phyloP scores from a whole-genome alignment of 2,113 vertebrate species.

The Romanogobio albipinnatus region DNA sequence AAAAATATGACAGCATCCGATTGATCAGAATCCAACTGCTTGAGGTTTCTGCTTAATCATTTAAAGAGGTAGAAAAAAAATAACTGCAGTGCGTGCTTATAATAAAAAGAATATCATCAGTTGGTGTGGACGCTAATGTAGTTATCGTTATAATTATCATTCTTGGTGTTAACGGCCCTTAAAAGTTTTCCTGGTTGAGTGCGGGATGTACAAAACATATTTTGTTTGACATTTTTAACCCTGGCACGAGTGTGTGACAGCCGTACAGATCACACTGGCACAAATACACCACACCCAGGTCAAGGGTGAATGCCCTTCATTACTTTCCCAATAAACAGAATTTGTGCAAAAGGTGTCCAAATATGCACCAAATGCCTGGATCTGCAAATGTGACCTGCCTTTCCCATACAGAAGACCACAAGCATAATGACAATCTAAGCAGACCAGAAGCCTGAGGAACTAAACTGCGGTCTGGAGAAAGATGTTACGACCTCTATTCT shows the following conservation, averaged over 20 bases:
- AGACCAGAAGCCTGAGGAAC: conserved; percentile 60
- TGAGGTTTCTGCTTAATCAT: neutral
- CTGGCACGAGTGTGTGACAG: conserved; percentile 63
- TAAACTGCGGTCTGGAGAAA: conserved; percentile 68
- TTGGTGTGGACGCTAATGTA: neutral
- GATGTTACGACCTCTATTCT: conserved; percentile 74
- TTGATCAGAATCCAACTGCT: neutral
- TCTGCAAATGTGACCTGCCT: conserved; percentile 46
- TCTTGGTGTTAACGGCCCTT: neutral
- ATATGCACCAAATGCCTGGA: conserved; percentile 24
- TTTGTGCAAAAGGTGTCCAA: conserved; percentile 24
- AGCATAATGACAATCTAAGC: conserved; percentile 73
- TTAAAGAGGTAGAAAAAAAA: neutral
- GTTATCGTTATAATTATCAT: neutral
- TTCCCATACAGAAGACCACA: conserved; percentile 67
- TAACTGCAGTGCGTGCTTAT: neutral
- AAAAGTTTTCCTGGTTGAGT: neutral
- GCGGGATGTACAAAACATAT: conserved; percentile 10
- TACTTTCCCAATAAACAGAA: conserved; percentile 26
- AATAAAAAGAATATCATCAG: neutral
- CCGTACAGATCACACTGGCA: conserved; percentile 23
- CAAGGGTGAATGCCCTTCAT: neutral
- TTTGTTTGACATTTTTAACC: neutral
- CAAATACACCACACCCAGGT: conserved; percentile 4
- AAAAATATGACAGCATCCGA: neutral